Percentiles rank a stretch among this genome's conserved stretches.
Conservation (phyloP, 2,888 invertebrate genomes). For the Dynastes tityus region DNA sequence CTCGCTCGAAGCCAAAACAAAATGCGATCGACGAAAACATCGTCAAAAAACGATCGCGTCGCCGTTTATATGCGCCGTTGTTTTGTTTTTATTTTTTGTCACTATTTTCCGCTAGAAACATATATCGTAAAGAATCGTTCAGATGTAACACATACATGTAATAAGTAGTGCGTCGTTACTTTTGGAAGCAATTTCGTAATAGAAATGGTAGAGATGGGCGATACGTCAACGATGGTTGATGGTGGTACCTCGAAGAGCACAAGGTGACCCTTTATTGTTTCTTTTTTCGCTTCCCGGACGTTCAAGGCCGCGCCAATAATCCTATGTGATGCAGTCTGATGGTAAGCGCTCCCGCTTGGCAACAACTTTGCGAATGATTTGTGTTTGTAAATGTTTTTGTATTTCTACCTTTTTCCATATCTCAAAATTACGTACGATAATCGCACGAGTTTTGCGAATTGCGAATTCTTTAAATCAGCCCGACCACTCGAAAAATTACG, state of each 20-base stretch:
- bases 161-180: slow-evolving; percentile 16
- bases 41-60: slow-evolving; percentile 52
- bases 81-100: slow-evolving; percentile 21
- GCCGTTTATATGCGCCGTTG: slow-evolving; percentile 57
- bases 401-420: slow-evolving; percentile 22
- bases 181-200: neutral
- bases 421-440: neutral
- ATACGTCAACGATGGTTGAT: slow-evolving; percentile 51
- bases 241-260: slow-evolving; percentile 55
- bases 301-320: slow-evolving; percentile 64
- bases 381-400: slow-evolving; percentile 64
- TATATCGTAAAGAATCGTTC: neutral
- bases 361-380: slow-evolving; percentile 62
- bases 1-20: slow-evolving; percentile 16
- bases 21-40: slow-evolving; percentile 25
- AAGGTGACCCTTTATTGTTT: slow-evolving; percentile 67
- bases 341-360: slow-evolving; percentile 60
- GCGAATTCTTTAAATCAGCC: neutral
- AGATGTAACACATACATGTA: slow-evolving; percentile 11
- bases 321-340: slow-evolving; percentile 59
- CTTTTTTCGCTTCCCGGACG: slow-evolving; percentile 57
- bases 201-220: slow-evolving; percentile 10
- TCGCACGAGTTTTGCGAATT: neutral
- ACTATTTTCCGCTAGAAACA: neutral
- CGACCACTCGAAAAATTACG: neutral